Evolutionary conservation across 35 echinoderm and acorn worm genomes (phyloP), one percentile per base, ranked within the genome.

Genomic region (Heliocidaris tuberculata): DNA sequence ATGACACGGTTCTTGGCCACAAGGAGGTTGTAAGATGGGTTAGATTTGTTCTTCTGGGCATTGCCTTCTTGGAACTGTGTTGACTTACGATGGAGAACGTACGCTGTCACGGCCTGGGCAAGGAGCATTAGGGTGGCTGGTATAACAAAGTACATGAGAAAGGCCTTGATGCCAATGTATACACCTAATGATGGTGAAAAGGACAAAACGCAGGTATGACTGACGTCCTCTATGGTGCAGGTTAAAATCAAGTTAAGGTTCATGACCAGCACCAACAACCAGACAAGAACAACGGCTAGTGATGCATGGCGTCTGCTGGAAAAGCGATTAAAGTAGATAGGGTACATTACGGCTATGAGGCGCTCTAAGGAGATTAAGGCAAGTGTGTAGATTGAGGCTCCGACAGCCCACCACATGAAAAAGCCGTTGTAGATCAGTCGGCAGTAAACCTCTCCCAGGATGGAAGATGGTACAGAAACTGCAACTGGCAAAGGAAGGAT

Each of bases 291-390:
- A 56, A 13, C 52, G 52, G 52, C 52, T 56, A 56, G 10, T 13
- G 10, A 56, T 56, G 90, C 21, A 60, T 86, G 0, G 94, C 90
- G 24, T 96, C 88, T 47, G 59, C 95, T 49, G 94, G 88, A 89
- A 17, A 96, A 32, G 52, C 86, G 87, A 16, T 95, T 85, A 49
- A 97, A 97, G 13, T 60, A 95, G 35, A 97, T 94, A 35, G 97
- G 97, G 86, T 97, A 96, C 27, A 97, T 93, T 13, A 98, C 95
- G 0, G 97, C 97, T 12, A 97, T 60, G 32, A 95, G 97, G 19
- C 96, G 86, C 70, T 98, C 97, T 13, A 98, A 88, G 4, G 97
- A 97, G 17, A 98, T 94, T 21, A 95, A 49, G 7, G 96, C 95
- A 17, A 98, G 93, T 17, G 94, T 97, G 24, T 96, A 95, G n/a